Conservation (phyloP, 2,797 vertebrate genomes). For the Alfaro cultratus region DNA sequence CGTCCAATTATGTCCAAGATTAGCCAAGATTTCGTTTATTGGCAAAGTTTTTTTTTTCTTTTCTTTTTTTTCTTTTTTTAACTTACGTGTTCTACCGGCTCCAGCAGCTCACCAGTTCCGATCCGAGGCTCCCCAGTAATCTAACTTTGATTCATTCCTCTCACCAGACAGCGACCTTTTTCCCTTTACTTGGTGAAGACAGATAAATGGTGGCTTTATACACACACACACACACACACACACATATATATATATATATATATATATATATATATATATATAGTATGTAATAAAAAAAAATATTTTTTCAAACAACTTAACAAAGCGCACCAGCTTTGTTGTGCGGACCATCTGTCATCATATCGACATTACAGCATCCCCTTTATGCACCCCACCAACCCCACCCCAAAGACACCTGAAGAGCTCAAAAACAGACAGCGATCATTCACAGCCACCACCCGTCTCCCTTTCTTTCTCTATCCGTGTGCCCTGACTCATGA, state of each 20-base stretch:
- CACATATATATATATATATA: too few species aligned
- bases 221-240: too few species aligned
- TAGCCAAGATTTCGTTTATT: slow-evolving; percentile 12
- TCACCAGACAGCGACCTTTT: slow-evolving; percentile 40
- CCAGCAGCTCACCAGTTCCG: neutral
- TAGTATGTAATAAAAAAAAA: too few species aligned
- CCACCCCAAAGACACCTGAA: slow-evolving; percentile 69
- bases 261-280: too few species aligned
- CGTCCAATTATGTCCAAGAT: slow-evolving; percentile 22
- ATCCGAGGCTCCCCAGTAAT: slow-evolving; percentile 25
- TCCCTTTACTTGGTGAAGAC: slow-evolving; percentile 43
- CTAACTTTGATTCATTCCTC: slow-evolving; percentile 55
- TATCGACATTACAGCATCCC: slow-evolving; percentile 63
- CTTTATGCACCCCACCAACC: slow-evolving; percentile 31
- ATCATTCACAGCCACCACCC: slow-evolving; percentile 61
- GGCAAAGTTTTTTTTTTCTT: slow-evolving; percentile 58
- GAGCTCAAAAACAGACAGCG: slow-evolving; percentile 49
- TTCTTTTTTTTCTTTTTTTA: neutral
- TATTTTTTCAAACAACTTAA: slow-evolving; percentile 60
- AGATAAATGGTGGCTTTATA: slow-evolving; percentile 69
- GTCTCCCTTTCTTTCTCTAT: slow-evolving; percentile 40
- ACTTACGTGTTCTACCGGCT: slow-evolving; percentile 10
- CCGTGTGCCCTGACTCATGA: slow-evolving; percentile 49
- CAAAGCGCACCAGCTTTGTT: slow-evolving; percentile 78
- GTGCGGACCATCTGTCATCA: slow-evolving; percentile 77